Conservation (phyloP, 2,113 vertebrate species). For the Pampusana beccarii region DNA sequence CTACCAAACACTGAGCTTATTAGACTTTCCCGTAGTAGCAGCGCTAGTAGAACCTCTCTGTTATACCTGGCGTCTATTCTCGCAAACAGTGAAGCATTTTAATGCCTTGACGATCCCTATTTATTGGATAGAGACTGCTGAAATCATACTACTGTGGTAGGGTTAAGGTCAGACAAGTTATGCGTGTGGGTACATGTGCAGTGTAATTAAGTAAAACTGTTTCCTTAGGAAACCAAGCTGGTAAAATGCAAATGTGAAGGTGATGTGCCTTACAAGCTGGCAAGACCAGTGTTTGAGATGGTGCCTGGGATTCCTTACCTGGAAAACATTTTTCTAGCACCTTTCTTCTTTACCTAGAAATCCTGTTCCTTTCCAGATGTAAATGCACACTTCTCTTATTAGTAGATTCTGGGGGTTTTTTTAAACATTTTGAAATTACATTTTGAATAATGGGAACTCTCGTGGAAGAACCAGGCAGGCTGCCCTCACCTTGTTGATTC, state of each 20-base stretch:
- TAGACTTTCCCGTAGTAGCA: not conserved
- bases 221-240: conserved; percentile 45
- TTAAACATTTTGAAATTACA: not conserved
- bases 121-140: not conserved
- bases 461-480: not conserved
- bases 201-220: conserved; percentile 5
- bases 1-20: not conserved
- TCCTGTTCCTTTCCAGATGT: not conserved
- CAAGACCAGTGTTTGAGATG: not conserved
- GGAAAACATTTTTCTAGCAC: conserved; percentile 1
- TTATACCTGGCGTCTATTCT: not conserved
- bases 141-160: not conserved
- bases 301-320: not conserved
- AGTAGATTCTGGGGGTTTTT: not conserved
- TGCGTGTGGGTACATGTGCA: not conserved
- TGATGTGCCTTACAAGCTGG: not conserved
- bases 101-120: not conserved
- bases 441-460: not conserved
- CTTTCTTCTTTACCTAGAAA: not conserved
- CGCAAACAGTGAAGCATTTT: not conserved
- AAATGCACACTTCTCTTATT: not conserved
- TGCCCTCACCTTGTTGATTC: not conserved
- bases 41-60: not conserved
- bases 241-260: conserved; percentile 34
- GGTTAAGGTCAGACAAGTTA: not conserved